Evolutionary conservation across 2,113 vertebrate species (phyloP).

Genomic region (Archocentrus centrarchus): DNA sequence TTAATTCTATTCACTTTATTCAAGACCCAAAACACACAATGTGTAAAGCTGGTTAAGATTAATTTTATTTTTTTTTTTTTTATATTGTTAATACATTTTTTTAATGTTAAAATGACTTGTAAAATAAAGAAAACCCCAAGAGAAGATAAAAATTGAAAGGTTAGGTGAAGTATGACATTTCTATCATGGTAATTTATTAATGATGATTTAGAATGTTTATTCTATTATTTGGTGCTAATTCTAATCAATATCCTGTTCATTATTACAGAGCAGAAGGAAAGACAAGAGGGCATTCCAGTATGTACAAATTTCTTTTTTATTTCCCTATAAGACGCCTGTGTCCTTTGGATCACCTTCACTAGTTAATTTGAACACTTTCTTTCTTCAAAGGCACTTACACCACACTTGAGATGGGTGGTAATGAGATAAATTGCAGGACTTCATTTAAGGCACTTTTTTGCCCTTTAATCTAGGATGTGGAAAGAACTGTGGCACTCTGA

Average conservation of each 20-base stretch:
- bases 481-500: conserved; percentile 44
- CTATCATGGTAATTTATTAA: neutral
- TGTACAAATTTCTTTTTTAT: conserved; percentile 30
- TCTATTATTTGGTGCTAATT: neutral
- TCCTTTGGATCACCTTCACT: conserved; percentile 60
- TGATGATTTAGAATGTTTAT: neutral
- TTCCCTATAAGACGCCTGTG: conserved; percentile 34
- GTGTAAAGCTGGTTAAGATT: neutral
- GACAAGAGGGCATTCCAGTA: neutral
- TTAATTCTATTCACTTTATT: neutral
- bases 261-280: conserved; percentile 12
- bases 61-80: neutral
- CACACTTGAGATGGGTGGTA: conserved; percentile 43
- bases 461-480: conserved; percentile 43
- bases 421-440: conserved; percentile 63
- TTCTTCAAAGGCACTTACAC: conserved; percentile 48
- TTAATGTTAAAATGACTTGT: neutral
- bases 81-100: neutral
- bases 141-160: neutral
- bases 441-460: conserved; percentile 45
- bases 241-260: conserved; percentile 2
- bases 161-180: neutral
- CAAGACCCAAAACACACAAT: neutral
- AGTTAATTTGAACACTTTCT: conserved; percentile 40
- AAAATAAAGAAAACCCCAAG: neutral